A percentile compares a stretch with the other conserved stretches of the same genome.
Evolutionary conservation across 2,113 vertebrate genomes (phyloP).

Genomic region (Ailurus styani): DNA sequence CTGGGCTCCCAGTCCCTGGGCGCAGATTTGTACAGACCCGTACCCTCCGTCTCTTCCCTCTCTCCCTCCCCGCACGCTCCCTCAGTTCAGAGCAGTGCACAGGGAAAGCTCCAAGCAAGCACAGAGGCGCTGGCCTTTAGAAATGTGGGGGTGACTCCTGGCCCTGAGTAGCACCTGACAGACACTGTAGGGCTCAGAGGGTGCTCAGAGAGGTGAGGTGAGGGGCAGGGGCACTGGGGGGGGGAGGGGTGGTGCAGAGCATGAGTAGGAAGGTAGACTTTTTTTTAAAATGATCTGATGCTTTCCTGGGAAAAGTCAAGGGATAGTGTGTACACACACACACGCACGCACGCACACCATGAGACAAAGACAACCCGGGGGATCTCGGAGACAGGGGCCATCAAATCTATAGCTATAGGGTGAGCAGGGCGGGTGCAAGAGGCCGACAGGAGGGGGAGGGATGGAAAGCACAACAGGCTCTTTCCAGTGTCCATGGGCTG

Average conservation of each 20-base stretch:
- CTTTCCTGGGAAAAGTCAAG: background rate
- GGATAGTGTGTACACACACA: background rate
- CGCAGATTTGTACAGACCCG: background rate
- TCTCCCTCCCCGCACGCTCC: background rate
- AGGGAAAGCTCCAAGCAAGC: background rate
- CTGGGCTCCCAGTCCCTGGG: background rate
- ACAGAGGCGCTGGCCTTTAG: background rate
- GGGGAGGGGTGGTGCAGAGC: background rate
- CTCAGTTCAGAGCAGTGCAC: background rate
- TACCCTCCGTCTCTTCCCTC: background rate
- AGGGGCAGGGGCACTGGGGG: background rate
- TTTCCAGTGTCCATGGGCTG: slow-evolving; percentile 54
- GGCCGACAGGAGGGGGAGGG: background rate
- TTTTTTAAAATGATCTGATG: background rate
- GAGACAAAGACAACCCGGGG: background rate
- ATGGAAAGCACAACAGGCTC: background rate
- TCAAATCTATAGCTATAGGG: background rate
- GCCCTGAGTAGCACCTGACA: background rate
- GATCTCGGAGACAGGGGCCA: background rate
- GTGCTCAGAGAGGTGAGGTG: background rate
- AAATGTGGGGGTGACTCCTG: background rate
- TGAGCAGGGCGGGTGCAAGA: background rate
- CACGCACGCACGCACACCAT: background rate
- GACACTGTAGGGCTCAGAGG: background rate
- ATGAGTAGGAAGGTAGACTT: background rate